Evolutionary conservation across 2,888 invertebrate species (phyloP), one percentile per base, ranked within the genome.

Genomic region (Platynereis dumerilii): DNA sequence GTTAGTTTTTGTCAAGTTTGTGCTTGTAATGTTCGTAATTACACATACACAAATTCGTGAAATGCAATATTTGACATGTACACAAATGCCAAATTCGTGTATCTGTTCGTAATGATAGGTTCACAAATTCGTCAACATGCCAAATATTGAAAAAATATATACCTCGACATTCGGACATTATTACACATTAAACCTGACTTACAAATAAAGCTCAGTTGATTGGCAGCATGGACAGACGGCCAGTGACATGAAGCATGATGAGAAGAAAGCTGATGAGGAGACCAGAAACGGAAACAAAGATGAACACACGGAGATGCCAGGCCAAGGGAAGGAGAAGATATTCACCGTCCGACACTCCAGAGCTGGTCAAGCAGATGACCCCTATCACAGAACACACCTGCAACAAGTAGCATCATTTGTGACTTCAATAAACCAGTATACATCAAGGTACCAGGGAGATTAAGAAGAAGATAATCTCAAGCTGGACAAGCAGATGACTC

Each of bases 221-320:
- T 3, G 75, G 76, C 48, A 77, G 69, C 53, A 72, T 68, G 12
- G 66, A 60, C 26, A 72, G 68, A 1, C 76, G 64, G 7, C 73
- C 72, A 1, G 77, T 76, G 45, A 74, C 48, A 57, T 76, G 69
- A 24, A 72, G 67, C 27, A 71, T 26, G 64, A 75, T 67, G 20
- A 74, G 42, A 20, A 68, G 42, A 0, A 72, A 42, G 39, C 72
- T 74, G 39, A 69, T 72, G 52, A 77, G 64, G 12, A 74, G 60
- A 0, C 75, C 74, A 44, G 73, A 59, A 1, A 77, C 69, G 5
- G 75, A 60, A 1, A 76, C 74, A 67, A 77, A 78, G n/a, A 78
- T 62, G 75, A 77, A 76, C 61, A 74, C 69, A n/a, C 78, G 72
- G 45, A 76, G 73, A 63, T 76, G 78, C 78, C 78, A 78, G 56